These are phyloP conservation scores for Tetragonula clypearis DNA, from an alignment of 1,140 invertebrate species.

Conservation along the genomic window DNA sequence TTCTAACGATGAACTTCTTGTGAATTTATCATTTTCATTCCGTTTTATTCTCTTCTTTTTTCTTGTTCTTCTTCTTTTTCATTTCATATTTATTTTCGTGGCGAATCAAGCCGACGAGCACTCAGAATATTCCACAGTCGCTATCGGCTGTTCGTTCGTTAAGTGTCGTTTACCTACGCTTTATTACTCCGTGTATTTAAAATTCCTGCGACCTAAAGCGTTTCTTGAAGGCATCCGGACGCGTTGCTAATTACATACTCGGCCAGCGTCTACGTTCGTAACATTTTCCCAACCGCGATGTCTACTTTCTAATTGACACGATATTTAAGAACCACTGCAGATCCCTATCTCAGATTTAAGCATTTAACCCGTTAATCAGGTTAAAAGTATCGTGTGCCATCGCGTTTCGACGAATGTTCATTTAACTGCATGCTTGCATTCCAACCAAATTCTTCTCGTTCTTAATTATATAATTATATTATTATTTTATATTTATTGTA, in stretches of 20 bases:
- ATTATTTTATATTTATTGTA: no score
- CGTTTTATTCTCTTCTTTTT: no score
- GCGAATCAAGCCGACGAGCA: not conserved
- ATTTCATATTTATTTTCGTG: not conserved
- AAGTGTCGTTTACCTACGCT: conserved; percentile 11
- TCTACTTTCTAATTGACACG: conserved; percentile 19
- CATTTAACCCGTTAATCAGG: not conserved
- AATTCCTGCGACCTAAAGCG: not conserved
- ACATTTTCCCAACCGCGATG: not conserved
- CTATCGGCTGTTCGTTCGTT: not conserved
- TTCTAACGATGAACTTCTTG: no score
- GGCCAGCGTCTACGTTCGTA: no score
- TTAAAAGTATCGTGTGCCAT: not conserved
- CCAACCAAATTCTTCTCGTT: no score
- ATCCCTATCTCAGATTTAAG: not conserved
- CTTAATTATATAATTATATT: no score
- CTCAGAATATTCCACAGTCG: not conserved
- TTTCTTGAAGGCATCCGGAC: conserved; percentile 9
- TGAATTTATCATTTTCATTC: no score
- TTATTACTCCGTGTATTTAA: conserved; percentile 7
- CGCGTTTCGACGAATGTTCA: no score
- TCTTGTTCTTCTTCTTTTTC: no score
- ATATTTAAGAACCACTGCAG: not conserved
- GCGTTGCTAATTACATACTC: conserved; percentile 14
- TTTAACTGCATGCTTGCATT: no score